These are phyloP conservation scores for Pasiphila rectangulata DNA, from an alignment of 2,888 invertebrate genomes.

Conservation along the genomic window DNA sequence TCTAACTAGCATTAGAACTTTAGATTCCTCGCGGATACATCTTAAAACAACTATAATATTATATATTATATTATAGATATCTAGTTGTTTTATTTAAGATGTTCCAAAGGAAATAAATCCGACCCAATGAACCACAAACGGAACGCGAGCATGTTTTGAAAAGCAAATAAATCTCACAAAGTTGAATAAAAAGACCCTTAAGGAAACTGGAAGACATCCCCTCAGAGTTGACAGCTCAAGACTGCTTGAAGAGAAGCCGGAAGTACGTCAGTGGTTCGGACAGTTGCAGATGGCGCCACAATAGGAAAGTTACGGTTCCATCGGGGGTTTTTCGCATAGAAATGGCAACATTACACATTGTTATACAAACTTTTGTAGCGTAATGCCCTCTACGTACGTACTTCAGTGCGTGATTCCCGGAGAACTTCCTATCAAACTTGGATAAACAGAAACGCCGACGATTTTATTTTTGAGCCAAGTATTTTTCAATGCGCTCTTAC, in stretches of 20 bases:
- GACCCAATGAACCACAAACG: conserved; percentile 32
- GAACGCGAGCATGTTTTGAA: conserved; percentile 36
- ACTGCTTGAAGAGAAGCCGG: conserved; percentile 77
- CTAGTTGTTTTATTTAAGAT: neutral
- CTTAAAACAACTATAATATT: no score
- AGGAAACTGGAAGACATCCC: conserved; percentile 69
- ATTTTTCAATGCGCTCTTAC: conserved; percentile 10
- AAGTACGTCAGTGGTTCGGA: conserved; percentile 71
- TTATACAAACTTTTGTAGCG: conserved; percentile 72
- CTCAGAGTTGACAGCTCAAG: conserved; percentile 71
- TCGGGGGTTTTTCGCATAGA: conserved; percentile 70
- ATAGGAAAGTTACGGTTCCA: conserved; percentile 69
- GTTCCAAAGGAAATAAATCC: conserved; percentile 12
- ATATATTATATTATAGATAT: no score
- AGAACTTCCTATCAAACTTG: conserved; percentile 60
- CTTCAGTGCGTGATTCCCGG: conserved; percentile 60
- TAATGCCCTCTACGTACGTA: conserved; percentile 67
- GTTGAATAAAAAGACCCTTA: conserved; percentile 70
- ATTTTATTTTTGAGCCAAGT: conserved; percentile 28
- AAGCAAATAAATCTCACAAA: conserved; percentile 64
- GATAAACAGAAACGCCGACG: conserved; percentile 54
- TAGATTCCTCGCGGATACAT: no score
- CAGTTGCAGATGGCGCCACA: conserved; percentile 77
- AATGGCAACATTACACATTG: conserved; percentile 79
- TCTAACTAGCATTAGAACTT: no score